phyloP scores from a whole-genome alignment of 2,797 vertebrate genomes.

The Sebastes diaconus region DNA sequence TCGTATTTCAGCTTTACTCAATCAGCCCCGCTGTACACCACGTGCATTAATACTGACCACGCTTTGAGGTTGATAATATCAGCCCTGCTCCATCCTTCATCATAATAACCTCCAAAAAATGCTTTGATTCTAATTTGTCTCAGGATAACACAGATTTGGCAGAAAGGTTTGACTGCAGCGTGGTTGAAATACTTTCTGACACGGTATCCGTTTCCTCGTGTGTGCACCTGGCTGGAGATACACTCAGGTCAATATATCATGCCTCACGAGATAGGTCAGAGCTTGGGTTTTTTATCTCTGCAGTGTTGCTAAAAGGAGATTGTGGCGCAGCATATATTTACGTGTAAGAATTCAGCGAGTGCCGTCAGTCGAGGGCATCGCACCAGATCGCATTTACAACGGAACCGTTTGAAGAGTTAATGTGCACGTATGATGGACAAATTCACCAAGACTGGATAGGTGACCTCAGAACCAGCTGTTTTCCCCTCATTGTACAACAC shows the following conservation, averaged over 20 bases:
- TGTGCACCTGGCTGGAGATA: slow-evolving; percentile 65
- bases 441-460: slow-evolving; percentile 55
- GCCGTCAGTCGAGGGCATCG: slow-evolving; percentile 37
- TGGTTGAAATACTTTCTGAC: slow-evolving; percentile 53
- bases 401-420: slow-evolving; percentile 42
- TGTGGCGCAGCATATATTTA: slow-evolving; percentile 55
- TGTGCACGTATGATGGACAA: slow-evolving; percentile 26
- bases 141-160: slow-evolving; percentile 23
- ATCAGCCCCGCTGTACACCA: slow-evolving; percentile 20
- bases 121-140: slow-evolving; percentile 40
- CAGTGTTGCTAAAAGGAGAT: slow-evolving; percentile 65
- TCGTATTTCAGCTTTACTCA: slow-evolving; percentile 51
- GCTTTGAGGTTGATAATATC: slow-evolving; percentile 38
- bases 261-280: slow-evolving; percentile 67
- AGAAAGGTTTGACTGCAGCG: slow-evolving; percentile 32
- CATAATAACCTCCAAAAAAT: slow-evolving; percentile 10
- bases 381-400: slow-evolving; percentile 17
- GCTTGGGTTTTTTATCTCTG: slow-evolving; percentile 67
- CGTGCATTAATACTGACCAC: slow-evolving; percentile 38
- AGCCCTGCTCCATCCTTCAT: slow-evolving; percentile 12
- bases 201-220: slow-evolving; percentile 54
- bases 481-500: slow-evolving; percentile 51
- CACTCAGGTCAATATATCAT: slow-evolving; percentile 73
- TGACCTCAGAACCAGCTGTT: slow-evolving; percentile 73
- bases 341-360: slow-evolving; percentile 35